phyloP scores from a whole-genome alignment of 1,140 invertebrate species.

The Cydia splendana region DNA sequence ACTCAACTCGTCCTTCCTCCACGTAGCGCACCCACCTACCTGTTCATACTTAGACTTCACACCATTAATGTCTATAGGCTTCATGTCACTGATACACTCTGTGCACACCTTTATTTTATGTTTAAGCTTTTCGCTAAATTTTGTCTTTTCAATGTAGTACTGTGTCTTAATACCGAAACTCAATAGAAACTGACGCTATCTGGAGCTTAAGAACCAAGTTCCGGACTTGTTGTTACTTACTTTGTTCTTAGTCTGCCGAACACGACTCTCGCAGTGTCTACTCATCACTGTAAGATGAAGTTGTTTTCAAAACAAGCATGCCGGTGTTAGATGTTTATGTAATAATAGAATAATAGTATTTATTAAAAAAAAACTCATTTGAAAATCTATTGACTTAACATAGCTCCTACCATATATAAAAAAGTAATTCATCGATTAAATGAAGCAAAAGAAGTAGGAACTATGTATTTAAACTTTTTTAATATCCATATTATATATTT shows the following conservation, averaged over 20 bases:
- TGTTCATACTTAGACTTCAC: constrained; percentile 61
- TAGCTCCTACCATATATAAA: constrained; percentile 17
- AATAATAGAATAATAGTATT: constrained; percentile 35
- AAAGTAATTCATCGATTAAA: neutral
- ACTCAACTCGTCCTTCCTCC: constrained; percentile 59
- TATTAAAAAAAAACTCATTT: constrained; percentile 3
- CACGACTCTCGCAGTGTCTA: constrained; percentile 41
- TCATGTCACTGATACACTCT: constrained; percentile 59
- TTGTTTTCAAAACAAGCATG: constrained; percentile 56
- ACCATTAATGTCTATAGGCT: constrained; percentile 50
- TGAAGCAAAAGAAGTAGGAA: neutral
- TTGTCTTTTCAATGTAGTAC: constrained; percentile 61
- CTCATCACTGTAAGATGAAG: constrained; percentile 42
- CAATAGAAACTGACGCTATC: constrained; percentile 39
- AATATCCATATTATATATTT: constrained; percentile 34
- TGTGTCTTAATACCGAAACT: constrained; percentile 51
- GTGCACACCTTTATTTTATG: constrained; percentile 59
- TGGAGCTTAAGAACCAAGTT: constrained; percentile 43
- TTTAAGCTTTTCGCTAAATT: constrained; percentile 61
- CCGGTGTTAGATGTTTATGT: constrained; percentile 62
- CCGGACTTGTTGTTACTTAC: constrained; percentile 37
- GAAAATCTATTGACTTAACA: neutral
- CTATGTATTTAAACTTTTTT: constrained; percentile 30
- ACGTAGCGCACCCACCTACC: constrained; percentile 59
- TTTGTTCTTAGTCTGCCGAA: constrained; percentile 33